Percentiles rank a stretch among this genome's conserved stretches.
These are phyloP conservation scores for Thaleichthys pacificus DNA, from an alignment of 2,797 vertebrate species.

Conservation along the genomic window DNA sequence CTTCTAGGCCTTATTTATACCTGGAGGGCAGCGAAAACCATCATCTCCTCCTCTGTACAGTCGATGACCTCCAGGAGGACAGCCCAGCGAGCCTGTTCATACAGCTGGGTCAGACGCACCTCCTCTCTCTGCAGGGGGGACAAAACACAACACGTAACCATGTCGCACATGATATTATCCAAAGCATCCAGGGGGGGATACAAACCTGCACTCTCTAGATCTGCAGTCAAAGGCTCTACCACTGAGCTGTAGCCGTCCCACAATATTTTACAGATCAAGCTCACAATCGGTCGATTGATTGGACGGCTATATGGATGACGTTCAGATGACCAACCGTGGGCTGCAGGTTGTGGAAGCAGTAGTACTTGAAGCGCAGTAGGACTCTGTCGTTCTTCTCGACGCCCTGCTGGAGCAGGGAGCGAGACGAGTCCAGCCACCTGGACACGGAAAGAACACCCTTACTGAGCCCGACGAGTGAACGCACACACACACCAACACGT, in stretches of 20 bases:
- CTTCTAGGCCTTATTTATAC: slow-evolving; percentile 43
- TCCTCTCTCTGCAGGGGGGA: slow-evolving; percentile 62
- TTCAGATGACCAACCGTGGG: slow-evolving; percentile 64
- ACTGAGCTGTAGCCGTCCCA: no score
- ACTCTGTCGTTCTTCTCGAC: slow-evolving; percentile 69
- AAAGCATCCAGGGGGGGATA: no score
- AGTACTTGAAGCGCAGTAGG: slow-evolving; percentile 78
- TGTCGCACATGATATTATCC: no score
- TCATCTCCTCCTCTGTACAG: slow-evolving; percentile 82
- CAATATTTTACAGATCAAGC: not conserved
- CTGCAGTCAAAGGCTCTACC: not conserved
- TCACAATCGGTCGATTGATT: not conserved
- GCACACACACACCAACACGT: not conserved
- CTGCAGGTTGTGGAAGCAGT: slow-evolving; percentile 74
- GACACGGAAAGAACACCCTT: no score
- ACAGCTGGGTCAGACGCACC: slow-evolving; percentile 77
- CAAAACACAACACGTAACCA: not conserved
- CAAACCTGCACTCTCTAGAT: no score
- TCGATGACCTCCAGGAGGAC: slow-evolving; percentile 77
- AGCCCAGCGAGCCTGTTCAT: slow-evolving; percentile 80
- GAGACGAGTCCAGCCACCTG: slow-evolving; percentile 79
- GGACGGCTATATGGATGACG: not conserved
- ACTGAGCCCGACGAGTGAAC: not conserved
- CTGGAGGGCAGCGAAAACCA: slow-evolving; percentile 79
- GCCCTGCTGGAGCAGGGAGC: slow-evolving; percentile 77